Conservation (phyloP, 2,113 vertebrate genomes). For the Orcinus orca region DNA sequence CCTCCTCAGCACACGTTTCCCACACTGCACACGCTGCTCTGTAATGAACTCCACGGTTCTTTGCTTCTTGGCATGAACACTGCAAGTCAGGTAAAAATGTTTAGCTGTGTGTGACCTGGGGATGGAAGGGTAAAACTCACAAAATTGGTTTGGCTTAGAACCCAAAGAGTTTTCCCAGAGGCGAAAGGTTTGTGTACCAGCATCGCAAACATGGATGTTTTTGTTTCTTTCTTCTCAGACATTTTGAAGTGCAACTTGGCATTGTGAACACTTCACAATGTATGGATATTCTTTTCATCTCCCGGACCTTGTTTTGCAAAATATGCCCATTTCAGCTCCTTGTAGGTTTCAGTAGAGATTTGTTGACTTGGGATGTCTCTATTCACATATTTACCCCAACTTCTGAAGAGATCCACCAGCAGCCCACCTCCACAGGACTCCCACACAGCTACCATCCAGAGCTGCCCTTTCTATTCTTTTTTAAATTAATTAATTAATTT, state of each 20-base stretch:
- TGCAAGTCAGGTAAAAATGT: slow-evolving; percentile 42
- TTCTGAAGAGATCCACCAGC: background rate
- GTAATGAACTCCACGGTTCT: slow-evolving; percentile 10
- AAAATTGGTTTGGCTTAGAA: slow-evolving; percentile 59
- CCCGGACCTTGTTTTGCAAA: slow-evolving; percentile 35
- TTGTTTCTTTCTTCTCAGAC: slow-evolving; percentile 5
- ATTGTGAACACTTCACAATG: background rate
- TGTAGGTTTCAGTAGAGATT: slow-evolving; percentile 8
- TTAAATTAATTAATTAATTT: too few relatives aligned
- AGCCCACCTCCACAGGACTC: background rate
- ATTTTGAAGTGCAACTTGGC: slow-evolving; percentile 32
- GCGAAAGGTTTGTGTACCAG: background rate
- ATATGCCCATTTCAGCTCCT: background rate
- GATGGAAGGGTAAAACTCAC: slow-evolving; percentile 48
- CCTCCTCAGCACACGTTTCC: background rate
- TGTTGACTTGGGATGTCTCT: background rate
- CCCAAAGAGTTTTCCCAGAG: background rate
- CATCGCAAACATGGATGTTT: slow-evolving; percentile 24
- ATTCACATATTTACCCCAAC: background rate
- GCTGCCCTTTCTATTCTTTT: background rate
- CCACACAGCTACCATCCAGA: background rate
- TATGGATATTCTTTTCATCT: slow-evolving; percentile 29
- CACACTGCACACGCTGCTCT: background rate
- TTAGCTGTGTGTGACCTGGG: background rate
- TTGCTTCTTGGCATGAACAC: slow-evolving; percentile 18